Evolutionary conservation across 2,888 invertebrate genomes (phyloP), one percentile per base, ranked within the genome.

Genomic region (Didymodactylos carnosus): DNA sequence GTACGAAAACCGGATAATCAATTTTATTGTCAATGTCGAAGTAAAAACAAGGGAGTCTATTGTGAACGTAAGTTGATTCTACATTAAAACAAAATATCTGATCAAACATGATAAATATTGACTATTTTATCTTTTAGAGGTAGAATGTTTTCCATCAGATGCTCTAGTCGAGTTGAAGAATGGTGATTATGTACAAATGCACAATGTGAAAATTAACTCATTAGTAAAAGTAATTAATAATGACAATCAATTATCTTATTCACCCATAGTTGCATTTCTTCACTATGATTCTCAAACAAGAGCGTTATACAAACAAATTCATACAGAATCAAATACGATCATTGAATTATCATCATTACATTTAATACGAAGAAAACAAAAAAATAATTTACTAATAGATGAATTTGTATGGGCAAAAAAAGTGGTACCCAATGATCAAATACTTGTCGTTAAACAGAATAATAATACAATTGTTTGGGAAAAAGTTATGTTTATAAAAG

Each of bases 91-190:
- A n/a, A n/a, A n/a, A n/a, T n/a, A n/a, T n/a, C n/a, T n/a, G n/a
- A n/a, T n/a, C n/a, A n/a, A n/a, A n/a, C n/a, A n/a, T n/a, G n/a
- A n/a, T n/a, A n/a, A n/a, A n/a, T 23, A 25, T 70, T 40, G 39
- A 1, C 39, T 41, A 14, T 70, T 71, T 29, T 16, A 39, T 72
- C 40, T 16, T 43, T 62, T 19, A 62, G 39, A 70, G 13, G 13
- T 8, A 62, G 74, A 74, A 74, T 74, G 74, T 69, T 74, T 74
- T 74, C 74, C 74, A 14, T 25, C 62, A 2, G 69, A 72, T 23
- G 41, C 71, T 1, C 71, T 40, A 11, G 71, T 70, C 19, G 41
- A 43, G 19, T n/a, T 70, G 19, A 7, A 35, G 19, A 40, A n/a
- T 43, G 39, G 23, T 43, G 71, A 41, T 11, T 39, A 53, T 46